phyloP scores from a whole-genome alignment of 2,888 invertebrate species.

The Cheilosia urbana region DNA sequence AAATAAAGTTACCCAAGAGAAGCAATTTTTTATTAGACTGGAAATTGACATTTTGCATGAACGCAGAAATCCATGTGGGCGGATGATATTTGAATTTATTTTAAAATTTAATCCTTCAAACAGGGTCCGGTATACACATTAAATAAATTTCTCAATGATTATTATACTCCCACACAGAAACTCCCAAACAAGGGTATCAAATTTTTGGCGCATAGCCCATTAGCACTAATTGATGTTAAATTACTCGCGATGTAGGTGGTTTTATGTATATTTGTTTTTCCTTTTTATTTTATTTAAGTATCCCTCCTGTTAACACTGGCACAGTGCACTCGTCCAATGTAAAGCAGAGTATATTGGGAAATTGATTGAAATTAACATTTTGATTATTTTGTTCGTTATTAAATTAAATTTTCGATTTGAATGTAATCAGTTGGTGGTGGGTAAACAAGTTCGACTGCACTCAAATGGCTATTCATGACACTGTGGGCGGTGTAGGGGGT shows the following conservation, averaged over 20 bases:
- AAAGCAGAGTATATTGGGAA: conserved; percentile 31
- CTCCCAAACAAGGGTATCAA: background rate
- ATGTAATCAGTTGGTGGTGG: conserved; percentile 17
- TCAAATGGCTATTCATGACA: conserved; percentile 6
- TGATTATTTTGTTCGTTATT: conserved; percentile 47
- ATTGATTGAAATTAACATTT: conserved; percentile 69
- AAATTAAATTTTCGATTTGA: conserved; percentile 40
- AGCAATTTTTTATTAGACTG: conserved; percentile 13
- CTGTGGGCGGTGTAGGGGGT: background rate
- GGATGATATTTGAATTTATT: conserved; percentile 8
- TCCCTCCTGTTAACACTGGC: no score
- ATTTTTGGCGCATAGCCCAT: conserved; percentile 11
- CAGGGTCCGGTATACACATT: conserved; percentile 12
- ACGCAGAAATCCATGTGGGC: background rate
- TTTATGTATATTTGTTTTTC: no score
- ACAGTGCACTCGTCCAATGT: no score
- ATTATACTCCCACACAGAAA: conserved; percentile 42
- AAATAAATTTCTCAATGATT: conserved; percentile 58
- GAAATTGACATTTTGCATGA: conserved; percentile 49
- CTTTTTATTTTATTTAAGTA: no score
- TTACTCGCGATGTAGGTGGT: conserved; percentile 38
- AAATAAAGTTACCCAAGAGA: no score
- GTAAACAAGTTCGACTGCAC: conserved; percentile 7
- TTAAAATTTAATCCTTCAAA: conserved; percentile 21
- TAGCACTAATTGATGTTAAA: conserved; percentile 48